A percentile compares a stretch with the other conserved stretches of the same genome.
Conservation (phyloP, 2,113 vertebrate genomes). For the Macaca nemestrina region DNA sequence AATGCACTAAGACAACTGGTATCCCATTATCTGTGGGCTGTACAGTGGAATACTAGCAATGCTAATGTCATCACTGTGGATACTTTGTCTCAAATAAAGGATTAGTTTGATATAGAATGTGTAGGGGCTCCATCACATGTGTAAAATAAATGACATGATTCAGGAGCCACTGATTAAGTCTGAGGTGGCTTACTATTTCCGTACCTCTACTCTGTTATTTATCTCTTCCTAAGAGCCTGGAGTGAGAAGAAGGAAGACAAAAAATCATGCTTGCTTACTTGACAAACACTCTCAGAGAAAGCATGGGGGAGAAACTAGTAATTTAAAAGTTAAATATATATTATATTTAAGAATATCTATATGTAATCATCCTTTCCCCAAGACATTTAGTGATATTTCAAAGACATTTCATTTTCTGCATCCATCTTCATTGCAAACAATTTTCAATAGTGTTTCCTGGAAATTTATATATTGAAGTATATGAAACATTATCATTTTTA, state of each 20-base stretch:
- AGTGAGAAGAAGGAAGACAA: not conserved
- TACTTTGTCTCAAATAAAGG: not conserved
- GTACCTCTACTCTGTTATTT: not conserved
- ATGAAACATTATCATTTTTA: conserved; percentile 36
- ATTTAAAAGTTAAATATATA: not conserved
- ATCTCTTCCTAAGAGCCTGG: not conserved
- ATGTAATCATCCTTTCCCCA: not conserved
- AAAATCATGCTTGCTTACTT: not conserved
- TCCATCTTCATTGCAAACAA: not conserved
- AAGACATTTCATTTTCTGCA: conserved; percentile 35
- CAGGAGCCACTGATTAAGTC: not conserved
- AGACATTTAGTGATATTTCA: conserved; percentile 39
- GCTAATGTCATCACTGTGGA: not conserved
- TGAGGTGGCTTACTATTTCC: not conserved
- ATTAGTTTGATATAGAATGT: not conserved
- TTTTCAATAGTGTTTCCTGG: not conserved
- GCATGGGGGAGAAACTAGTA: not conserved
- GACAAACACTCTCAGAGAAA: conserved; percentile 2
- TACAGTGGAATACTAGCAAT: not conserved
- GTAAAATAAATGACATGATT: not conserved
- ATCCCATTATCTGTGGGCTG: not conserved
- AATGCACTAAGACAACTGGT: not conserved
- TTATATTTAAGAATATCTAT: not conserved
- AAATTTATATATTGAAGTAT: conserved; percentile 25
- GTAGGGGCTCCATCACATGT: not conserved